Conservation (phyloP, 23 tunicate species). For the Trididemnum clinides region DNA sequence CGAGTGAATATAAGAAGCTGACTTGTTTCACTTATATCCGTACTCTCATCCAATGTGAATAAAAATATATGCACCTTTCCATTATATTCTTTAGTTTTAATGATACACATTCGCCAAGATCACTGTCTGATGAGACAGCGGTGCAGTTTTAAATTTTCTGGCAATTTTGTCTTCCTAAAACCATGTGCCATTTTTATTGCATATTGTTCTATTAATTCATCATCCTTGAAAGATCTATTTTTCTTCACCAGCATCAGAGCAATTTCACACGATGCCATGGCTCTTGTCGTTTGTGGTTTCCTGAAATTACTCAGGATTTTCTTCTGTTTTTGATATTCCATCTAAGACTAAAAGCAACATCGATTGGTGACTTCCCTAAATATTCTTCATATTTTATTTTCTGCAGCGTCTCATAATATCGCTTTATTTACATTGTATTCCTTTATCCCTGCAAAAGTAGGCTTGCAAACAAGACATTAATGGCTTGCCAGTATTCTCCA, state of each 20-base stretch:
- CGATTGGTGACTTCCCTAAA: conserved; percentile 36
- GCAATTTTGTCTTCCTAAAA: too few species aligned
- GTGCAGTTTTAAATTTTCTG: too few species aligned
- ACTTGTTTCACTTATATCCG: too few species aligned
- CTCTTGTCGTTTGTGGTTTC: conserved; percentile 20
- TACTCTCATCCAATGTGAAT: too few species aligned
- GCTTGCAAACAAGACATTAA: conserved; percentile 29
- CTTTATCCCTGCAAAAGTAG: conserved; percentile 46
- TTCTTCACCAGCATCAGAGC: conserved; percentile 11
- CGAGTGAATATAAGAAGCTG: too few species aligned
- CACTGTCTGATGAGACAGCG: too few species aligned
- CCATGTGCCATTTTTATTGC: conserved; percentile 31
- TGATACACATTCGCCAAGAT: too few species aligned
- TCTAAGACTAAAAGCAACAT: conserved; percentile 43
- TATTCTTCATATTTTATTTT: conserved; percentile 17
- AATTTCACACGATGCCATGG: conserved; percentile 21
- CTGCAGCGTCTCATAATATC: conserved; percentile 62
- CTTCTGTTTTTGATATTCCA: conserved; percentile 10
- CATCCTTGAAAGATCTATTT: conserved; percentile 30
- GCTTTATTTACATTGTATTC: conserved; percentile 49
- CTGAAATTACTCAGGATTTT: conserved; percentile 11
- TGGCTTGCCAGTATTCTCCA: conserved; percentile 27
- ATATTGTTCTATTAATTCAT: too few species aligned
- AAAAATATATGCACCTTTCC: too few species aligned
- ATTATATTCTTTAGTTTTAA: too few species aligned